These are phyloP conservation scores for Hedychridium roseum DNA, from an alignment of 2,888 invertebrate genomes.

Conservation along the genomic window DNA sequence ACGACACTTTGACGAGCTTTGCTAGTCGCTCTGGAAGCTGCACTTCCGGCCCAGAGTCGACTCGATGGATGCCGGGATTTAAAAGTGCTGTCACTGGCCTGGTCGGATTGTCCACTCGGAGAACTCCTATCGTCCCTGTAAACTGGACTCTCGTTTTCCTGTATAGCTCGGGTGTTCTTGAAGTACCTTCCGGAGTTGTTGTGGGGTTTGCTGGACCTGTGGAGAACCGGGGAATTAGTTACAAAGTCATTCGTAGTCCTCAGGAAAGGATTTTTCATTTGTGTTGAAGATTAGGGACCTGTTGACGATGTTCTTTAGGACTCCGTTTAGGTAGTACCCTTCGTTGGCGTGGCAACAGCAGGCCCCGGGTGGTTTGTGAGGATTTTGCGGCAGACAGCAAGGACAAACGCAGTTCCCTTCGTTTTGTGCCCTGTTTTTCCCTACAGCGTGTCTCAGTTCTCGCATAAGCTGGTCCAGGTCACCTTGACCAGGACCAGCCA, in stretches of 20 bases:
- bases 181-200: constrained; percentile 48
- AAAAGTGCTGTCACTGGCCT: constrained; percentile 65
- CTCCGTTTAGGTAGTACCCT: constrained; percentile 59
- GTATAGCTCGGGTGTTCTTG: constrained; percentile 39
- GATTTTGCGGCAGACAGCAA: constrained; percentile 52
- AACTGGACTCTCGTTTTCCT: constrained; percentile 47
- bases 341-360: constrained; percentile 58
- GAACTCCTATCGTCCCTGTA: constrained; percentile 78
- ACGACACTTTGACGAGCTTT: constrained; percentile 52
- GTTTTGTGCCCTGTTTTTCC: constrained; percentile 66
- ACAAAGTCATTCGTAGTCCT: neutral
- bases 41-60: constrained; percentile 51
- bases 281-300: constrained; percentile 23
- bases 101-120: constrained; percentile 87
- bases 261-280: constrained; percentile 9
- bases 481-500: constrained; percentile 74
- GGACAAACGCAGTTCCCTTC: constrained; percentile 61
- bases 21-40: constrained; percentile 50
- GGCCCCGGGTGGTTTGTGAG: constrained; percentile 52
- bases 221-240: constrained; percentile 6
- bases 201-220: constrained; percentile 42
- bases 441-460: constrained; percentile 79
- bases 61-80: constrained; percentile 53
- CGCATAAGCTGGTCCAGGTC: constrained; percentile 77
- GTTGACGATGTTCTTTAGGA: constrained; percentile 55